Conservation (phyloP, 2,797 vertebrate genomes). For the Sebastes aleutianus region DNA sequence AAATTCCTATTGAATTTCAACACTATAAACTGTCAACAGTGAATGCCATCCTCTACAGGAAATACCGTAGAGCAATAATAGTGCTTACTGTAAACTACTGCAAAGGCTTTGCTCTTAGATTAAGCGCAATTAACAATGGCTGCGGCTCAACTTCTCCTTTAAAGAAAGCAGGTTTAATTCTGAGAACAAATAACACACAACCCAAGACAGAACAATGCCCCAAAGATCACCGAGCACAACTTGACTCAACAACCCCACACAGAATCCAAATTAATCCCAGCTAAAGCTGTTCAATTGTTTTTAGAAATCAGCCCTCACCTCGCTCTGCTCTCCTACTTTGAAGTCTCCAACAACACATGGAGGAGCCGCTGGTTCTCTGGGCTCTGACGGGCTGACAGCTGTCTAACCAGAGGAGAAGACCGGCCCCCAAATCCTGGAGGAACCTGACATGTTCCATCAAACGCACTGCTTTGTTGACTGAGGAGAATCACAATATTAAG, state of each 20-base stretch:
- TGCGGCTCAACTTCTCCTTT: neutral
- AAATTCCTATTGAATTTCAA: neutral
- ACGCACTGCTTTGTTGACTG: constrained; percentile 66
- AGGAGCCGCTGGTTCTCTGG: constrained; percentile 31
- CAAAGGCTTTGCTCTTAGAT: neutral
- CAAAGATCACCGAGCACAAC: neutral
- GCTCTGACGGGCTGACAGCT: constrained; percentile 69
- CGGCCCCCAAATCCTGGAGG: constrained; percentile 57
- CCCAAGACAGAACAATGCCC: neutral
- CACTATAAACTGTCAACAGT: neutral
- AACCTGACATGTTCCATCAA: constrained; percentile 76
- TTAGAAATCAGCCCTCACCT: constrained; percentile 65
- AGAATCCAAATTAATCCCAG: constrained; percentile 14
- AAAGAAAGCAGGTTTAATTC: neutral
- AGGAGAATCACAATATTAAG: constrained; percentile 72
- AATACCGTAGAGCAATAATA: neutral
- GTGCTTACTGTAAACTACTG: too few relatives aligned
- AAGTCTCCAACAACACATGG: constrained; percentile 48
- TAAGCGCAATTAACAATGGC: neutral
- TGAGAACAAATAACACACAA: neutral
- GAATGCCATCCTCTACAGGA: neutral
- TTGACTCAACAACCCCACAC: neutral
- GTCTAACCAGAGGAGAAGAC: constrained; percentile 67
- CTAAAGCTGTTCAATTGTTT: constrained; percentile 16
- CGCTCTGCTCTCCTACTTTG: constrained; percentile 34